Percentiles rank a stretch among this genome's conserved stretches.
These are phyloP conservation scores for Euspilapteryx auroguttella DNA, from an alignment of 2,888 invertebrate species.

Conservation along the genomic window DNA sequence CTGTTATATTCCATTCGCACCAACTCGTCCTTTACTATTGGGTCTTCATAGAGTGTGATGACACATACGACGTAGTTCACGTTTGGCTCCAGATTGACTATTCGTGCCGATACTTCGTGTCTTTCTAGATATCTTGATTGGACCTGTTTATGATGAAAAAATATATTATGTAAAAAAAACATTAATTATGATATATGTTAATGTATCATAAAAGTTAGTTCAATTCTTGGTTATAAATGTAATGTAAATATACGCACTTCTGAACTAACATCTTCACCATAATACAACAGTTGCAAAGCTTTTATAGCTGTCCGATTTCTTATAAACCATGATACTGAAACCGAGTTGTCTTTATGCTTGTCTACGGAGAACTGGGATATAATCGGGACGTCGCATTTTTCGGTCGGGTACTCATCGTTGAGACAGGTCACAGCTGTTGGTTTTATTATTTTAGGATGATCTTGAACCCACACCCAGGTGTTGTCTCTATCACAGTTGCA, in stretches of 20 bases:
- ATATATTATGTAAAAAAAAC: too few species aligned
- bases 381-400: conserved; percentile 66
- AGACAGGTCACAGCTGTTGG: conserved; percentile 29
- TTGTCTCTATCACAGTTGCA: conserved; percentile 91
- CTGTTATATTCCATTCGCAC: conserved; percentile 19
- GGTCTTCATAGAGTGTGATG: conserved; percentile 32
- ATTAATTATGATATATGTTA: background rate
- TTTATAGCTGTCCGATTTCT: conserved; percentile 82
- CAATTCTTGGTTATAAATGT: too few species aligned
- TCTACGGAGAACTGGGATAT: conserved; percentile 83
- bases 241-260: too few species aligned
- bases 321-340: conserved; percentile 87
- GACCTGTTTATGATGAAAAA: too few species aligned
- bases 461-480: conserved; percentile 90
- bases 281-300: conserved; percentile 82
- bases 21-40: conserved; percentile 17
- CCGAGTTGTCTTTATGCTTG: conserved; percentile 83
- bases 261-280: conserved; percentile 43
- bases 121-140: conserved; percentile 36
- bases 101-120: conserved; percentile 31
- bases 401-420: conserved; percentile 42
- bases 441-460: conserved; percentile 68
- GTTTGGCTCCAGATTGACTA: conserved; percentile 29
- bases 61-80: conserved; percentile 41
- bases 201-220: too few species aligned